A percentile compares a stretch with the other conserved stretches of the same genome.
phyloP scores from a whole-genome alignment of 2,888 invertebrate species.

The Ephialtes manifestator region DNA sequence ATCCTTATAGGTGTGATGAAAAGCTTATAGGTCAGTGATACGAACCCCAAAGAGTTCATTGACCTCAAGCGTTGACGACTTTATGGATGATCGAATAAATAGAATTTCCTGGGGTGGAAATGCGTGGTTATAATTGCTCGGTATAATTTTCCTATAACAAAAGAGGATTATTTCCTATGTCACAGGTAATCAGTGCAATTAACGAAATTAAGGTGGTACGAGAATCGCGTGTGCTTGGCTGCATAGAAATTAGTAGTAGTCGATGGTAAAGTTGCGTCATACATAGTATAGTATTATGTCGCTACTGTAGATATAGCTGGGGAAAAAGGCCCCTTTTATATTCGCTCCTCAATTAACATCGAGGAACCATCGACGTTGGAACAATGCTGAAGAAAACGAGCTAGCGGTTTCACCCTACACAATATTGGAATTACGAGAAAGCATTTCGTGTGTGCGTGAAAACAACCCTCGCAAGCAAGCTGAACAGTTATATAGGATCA shows the following conservation, averaged over 20 bases:
- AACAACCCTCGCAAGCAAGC: slow-evolving; percentile 32
- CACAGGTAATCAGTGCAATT: slow-evolving; percentile 40
- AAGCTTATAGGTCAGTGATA: background rate
- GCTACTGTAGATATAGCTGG: background rate
- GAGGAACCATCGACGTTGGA: slow-evolving; percentile 50
- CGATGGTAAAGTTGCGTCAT: slow-evolving; percentile 27
- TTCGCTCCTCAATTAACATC: slow-evolving; percentile 52
- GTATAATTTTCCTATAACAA: slow-evolving; percentile 2
- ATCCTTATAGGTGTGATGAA: background rate
- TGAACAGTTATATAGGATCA: slow-evolving; percentile 34
- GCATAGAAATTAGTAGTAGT: slow-evolving; percentile 47
- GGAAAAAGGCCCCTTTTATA: background rate
- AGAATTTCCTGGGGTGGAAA: background rate
- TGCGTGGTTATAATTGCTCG: background rate
- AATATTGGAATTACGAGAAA: slow-evolving; percentile 49
- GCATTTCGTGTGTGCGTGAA: slow-evolving; percentile 28
- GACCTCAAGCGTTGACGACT: background rate
- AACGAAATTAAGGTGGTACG: slow-evolving; percentile 30
- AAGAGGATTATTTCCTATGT: background rate
- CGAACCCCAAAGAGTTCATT: background rate
- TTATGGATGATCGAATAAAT: background rate
- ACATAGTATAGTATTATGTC: slow-evolving; percentile 16
- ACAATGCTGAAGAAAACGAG: slow-evolving; percentile 47
- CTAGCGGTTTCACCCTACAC: slow-evolving; percentile 25
- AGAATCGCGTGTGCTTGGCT: slow-evolving; percentile 48